Base-by-base conservation (phyloP, 2,797 vertebrate species). In the Crenichthys baileyi region DNA sequence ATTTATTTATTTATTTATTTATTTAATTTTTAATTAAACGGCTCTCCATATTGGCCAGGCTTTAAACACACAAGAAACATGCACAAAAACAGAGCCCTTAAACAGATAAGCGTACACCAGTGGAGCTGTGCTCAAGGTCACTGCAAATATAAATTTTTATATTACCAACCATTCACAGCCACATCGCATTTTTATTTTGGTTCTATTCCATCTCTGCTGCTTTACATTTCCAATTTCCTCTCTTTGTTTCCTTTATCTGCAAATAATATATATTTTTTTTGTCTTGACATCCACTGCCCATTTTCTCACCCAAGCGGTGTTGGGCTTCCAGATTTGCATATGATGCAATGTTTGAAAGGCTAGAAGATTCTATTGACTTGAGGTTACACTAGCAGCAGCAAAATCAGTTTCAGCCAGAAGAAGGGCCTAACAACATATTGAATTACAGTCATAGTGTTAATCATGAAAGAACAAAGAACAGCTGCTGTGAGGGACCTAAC, bases 121-220 rank as follows among this genome's bases (percentile, higher is more conserved):
- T 9, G 36, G 70, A 81, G 76, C 24, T 76, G 29, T 16, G 48
- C 63, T 85, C 84, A 88, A 88, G 83, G 81, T 76, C 73, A 36
- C 15, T 53, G 72, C 68, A 71, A 67, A 75, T 39, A 51, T 24
- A 20, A 12, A 7, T 56, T 22, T 58, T 82, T 79, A 53, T 50
- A 53, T 74, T 22, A 31, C 8, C 24, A 24, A 29, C 15, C 31
- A 70, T 67, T 83, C 78, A 78, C 58, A 70, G 41, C 22, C 44
- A 39, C 29, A 12, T 3, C 26, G 26, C 70, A 76, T 29, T 76
- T 81, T 72, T 63, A 60, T 2, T 16, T 72, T n/a, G 15, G n/a
- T 72, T 74, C 26, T 70, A 31, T 65, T 70, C 16, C 1, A 7
- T 44, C 26, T 51, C 24, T 76, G 70, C 6, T 82, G 16, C 56